Conservation (phyloP, 2,888 invertebrate species). For the Coelopa pilipes region DNA sequence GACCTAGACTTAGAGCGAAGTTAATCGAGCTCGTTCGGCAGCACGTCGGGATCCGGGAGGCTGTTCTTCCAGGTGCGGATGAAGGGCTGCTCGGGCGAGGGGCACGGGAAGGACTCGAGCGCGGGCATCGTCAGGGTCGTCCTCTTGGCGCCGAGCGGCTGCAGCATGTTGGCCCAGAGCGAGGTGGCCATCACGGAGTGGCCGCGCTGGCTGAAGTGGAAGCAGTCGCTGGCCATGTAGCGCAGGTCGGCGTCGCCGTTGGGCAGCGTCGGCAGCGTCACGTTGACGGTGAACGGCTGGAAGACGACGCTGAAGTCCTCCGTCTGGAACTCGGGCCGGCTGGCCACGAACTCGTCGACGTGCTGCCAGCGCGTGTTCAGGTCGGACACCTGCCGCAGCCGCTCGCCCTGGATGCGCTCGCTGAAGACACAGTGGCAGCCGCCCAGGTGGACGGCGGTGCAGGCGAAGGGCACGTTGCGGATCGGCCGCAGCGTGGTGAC, state of each 20-base stretch:
- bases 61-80: conserved; percentile 54
- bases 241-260: conserved; percentile 68
- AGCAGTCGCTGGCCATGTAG: conserved; percentile 71
- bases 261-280: conserved; percentile 58
- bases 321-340: conserved; percentile 59
- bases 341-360: conserved; percentile 68
- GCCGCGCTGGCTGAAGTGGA: conserved; percentile 72
- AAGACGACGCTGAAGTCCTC: conserved; percentile 71
- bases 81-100: conserved; percentile 58
- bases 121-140: conserved; percentile 37
- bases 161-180: conserved; percentile 71
- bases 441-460: conserved; percentile 51
- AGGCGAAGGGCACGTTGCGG: conserved; percentile 48
- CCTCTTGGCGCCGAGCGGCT: conserved; percentile 68
- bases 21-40: too few species aligned
- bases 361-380: conserved; percentile 66
- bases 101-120: conserved; percentile 56
- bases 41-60: background rate
- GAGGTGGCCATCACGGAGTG: conserved; percentile 69
- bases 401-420: conserved; percentile 42
- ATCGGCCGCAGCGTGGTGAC: conserved; percentile 45
- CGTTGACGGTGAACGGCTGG: conserved; percentile 65
- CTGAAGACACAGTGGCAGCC: conserved; percentile 58
- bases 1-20: too few species aligned
- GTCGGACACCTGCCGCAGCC: conserved; percentile 41